Percentiles rank a stretch among this genome's conserved stretches.
These are phyloP conservation scores for Chaetophractus vellerosus DNA, from an alignment of 2,797 vertebrate genomes.

Conservation along the genomic window DNA sequence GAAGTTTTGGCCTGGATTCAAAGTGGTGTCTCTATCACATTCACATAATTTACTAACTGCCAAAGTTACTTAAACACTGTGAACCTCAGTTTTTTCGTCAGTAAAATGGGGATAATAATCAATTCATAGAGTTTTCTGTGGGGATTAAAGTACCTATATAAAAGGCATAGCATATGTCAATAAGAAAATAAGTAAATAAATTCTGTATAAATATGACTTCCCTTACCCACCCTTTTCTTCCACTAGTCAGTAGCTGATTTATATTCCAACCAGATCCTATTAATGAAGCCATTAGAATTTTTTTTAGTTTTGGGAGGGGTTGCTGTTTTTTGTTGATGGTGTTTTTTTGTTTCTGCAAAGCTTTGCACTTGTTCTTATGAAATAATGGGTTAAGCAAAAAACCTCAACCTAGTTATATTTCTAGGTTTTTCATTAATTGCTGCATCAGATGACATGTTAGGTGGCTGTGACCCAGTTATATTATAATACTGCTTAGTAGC, in stretches of 20 bases:
- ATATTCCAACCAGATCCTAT: neutral
- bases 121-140: neutral
- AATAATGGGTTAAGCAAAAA: neutral
- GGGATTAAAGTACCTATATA: neutral
- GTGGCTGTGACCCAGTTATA: conserved; percentile 60
- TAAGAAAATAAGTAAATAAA: neutral
- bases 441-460: neutral
- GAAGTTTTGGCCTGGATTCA: neutral
- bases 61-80: neutral
- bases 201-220: neutral
- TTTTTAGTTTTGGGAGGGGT: neutral
- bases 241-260: neutral
- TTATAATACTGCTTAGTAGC: conserved; percentile 59
- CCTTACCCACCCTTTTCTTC: neutral
- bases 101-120: neutral
- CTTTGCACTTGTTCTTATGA: neutral
- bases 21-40: neutral
- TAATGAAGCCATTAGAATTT: neutral
- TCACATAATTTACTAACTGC: neutral
- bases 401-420: neutral
- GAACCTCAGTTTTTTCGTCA: neutral
- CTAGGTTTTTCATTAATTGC: conserved; percentile 50
- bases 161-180: neutral
- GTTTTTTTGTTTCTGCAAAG: neutral
- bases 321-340: no score